A percentile compares a stretch with the other conserved stretches of the same genome.
Conservation (phyloP, 1,140 invertebrate genomes). For the Chironomus tepperi region DNA sequence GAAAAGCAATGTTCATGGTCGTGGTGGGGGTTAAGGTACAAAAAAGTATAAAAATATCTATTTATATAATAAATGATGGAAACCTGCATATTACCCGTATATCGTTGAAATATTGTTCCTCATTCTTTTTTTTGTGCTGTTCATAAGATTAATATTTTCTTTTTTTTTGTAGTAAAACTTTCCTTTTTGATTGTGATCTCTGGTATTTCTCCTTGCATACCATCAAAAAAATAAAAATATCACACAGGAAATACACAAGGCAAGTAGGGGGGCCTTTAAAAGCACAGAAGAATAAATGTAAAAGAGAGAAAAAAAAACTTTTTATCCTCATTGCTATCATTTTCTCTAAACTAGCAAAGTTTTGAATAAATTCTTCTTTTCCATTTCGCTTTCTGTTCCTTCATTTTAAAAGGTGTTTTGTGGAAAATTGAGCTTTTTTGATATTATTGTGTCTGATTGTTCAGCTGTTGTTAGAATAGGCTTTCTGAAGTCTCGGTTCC, state of each 20-base stretch:
- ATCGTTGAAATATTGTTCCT: constrained; percentile 1
- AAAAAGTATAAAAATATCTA: neutral
- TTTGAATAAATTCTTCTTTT: constrained; percentile 21
- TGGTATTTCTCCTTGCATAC: neutral
- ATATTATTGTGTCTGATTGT: too few relatives aligned
- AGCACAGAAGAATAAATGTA: too few relatives aligned
- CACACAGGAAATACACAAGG: neutral
- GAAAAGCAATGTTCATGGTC: too few relatives aligned
- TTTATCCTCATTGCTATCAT: constrained; percentile 12
- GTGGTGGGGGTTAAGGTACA: neutral
- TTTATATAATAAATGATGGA: constrained; percentile 23
- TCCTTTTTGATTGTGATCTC: neutral
- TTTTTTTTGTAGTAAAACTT: neutral
- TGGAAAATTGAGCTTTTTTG: too few relatives aligned
- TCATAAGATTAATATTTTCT: constrained; percentile 20
- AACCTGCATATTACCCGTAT: constrained; percentile 7
- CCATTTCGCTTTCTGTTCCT: neutral
- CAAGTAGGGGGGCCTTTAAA: neutral
- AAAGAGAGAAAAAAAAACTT: too few relatives aligned
- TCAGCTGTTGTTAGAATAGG: too few relatives aligned
- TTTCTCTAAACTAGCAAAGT: constrained; percentile 21
- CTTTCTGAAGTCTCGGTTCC: too few relatives aligned
- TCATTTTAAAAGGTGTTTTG: too few relatives aligned
- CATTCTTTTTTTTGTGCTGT: neutral
- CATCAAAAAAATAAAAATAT: neutral